Percentiles rank a stretch among this genome's conserved stretches.
These are phyloP conservation scores for Scaptomyza polygonia DNA, from an alignment of 2,888 invertebrate genomes.

Conservation along the genomic window DNA sequence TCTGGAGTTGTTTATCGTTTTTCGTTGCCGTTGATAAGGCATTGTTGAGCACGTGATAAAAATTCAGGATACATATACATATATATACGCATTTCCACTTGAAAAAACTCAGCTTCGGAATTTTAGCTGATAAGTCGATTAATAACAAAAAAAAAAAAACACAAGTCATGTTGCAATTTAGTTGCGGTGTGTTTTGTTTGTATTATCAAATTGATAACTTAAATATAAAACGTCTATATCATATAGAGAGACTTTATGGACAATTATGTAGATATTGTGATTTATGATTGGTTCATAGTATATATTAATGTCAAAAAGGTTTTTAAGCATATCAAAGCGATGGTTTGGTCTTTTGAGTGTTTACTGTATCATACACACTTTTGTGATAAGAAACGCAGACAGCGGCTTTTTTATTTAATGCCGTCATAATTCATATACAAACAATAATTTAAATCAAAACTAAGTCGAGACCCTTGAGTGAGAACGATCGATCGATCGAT, in stretches of 20 bases:
- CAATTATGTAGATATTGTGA: conserved; percentile 55
- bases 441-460: conserved; percentile 71
- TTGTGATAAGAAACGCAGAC: conserved; percentile 33
- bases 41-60: conserved; percentile 39
- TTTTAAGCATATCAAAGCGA: conserved; percentile 20
- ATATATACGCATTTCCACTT: conserved; percentile 17
- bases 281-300: conserved; percentile 58
- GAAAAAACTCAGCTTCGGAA: conserved; percentile 2
- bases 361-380: conserved; percentile 15
- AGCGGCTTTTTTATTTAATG: conserved; percentile 8
- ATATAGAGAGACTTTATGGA: conserved; percentile 47
- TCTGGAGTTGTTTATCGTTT: conserved; percentile 27
- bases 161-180: conserved; percentile 13
- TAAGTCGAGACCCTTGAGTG: conserved; percentile 63
- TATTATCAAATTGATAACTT: conserved; percentile 1
- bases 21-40: conserved; percentile 28
- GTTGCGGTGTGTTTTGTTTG: not conserved
- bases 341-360: conserved; percentile 56
- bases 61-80: conserved; percentile 13
- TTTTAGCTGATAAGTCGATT: conserved; percentile 34
- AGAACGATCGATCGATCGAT: conserved; percentile 57
- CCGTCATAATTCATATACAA: conserved; percentile 51
- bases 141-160: too few species aligned
- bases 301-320: conserved; percentile 70
- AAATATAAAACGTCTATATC: not conserved